These are phyloP conservation scores for Endomychus coccineus DNA, from an alignment of 2,888 invertebrate species.

Conservation along the genomic window DNA sequence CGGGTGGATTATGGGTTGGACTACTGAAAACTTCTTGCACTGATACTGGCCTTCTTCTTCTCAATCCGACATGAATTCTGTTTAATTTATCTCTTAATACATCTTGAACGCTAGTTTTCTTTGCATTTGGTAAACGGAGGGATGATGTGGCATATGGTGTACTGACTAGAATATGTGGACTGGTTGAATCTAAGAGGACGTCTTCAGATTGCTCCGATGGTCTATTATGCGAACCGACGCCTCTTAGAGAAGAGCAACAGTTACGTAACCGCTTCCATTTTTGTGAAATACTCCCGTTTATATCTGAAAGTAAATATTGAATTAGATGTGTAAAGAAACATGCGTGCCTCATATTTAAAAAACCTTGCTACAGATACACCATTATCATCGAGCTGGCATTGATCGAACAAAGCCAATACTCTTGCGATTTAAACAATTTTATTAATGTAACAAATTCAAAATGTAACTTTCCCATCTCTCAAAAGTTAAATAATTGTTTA, in stretches of 20 bases:
- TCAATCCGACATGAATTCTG: slow-evolving; percentile 61
- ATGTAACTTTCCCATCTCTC: too few species aligned
- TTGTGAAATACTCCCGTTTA: slow-evolving; percentile 67
- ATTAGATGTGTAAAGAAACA: too few species aligned
- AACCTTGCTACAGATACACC: too few species aligned
- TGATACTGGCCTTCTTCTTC: slow-evolving; percentile 58
- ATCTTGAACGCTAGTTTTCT: slow-evolving; percentile 54
- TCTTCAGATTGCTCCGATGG: slow-evolving; percentile 46
- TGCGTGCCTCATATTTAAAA: too few species aligned
- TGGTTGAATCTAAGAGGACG: slow-evolving; percentile 51
- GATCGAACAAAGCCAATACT: too few species aligned
- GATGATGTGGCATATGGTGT: slow-evolving; percentile 42
- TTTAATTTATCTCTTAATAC: slow-evolving; percentile 58
- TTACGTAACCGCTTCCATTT: slow-evolving; percentile 67
- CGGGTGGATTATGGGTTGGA: slow-evolving; percentile 43
- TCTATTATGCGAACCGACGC: slow-evolving; percentile 48
- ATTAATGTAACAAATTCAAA: too few species aligned
- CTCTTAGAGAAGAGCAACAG: slow-evolving; percentile 53
- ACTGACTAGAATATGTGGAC: slow-evolving; percentile 41
- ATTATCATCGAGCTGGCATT: too few species aligned
- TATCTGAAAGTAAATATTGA: slow-evolving; percentile 53
- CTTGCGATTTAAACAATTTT: too few species aligned
- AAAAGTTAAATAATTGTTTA: too few species aligned
- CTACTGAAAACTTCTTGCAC: slow-evolving; percentile 58
- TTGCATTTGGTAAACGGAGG: slow-evolving; percentile 43